phyloP scores from a whole-genome alignment of 2,888 invertebrate species.

The Harmothoe impar region DNA sequence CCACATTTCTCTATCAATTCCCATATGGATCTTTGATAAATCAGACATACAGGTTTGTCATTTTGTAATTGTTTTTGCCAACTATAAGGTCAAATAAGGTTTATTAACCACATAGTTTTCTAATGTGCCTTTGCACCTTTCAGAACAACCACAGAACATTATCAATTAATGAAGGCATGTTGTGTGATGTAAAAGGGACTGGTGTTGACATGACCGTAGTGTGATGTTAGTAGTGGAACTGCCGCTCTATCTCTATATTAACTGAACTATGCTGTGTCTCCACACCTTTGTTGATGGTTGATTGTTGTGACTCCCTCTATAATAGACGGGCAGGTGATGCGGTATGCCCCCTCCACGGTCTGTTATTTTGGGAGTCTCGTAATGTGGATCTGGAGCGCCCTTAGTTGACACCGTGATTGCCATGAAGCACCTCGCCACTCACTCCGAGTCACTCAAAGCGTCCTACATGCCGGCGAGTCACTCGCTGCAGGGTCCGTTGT shows the following conservation, averaged over 20 bases:
- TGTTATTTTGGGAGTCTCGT: conserved; percentile 60
- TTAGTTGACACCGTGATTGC: conserved; percentile 63
- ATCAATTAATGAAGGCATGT: conserved; percentile 25
- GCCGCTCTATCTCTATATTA: conserved; percentile 59
- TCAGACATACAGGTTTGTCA: too few species aligned
- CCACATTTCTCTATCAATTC: too few species aligned
- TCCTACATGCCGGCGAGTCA: neutral
- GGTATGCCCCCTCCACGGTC: conserved; percentile 20
- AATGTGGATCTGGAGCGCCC: conserved; percentile 50
- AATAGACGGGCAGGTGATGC: conserved; percentile 49
- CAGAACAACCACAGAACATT: conserved; percentile 8
- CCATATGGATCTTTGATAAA: too few species aligned
- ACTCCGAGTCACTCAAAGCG: conserved; percentile 49
- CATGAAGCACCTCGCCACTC: conserved; percentile 56
- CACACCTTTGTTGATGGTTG: conserved; percentile 51
- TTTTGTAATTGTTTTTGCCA: too few species aligned
- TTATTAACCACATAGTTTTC: too few species aligned
- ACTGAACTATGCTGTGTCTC: conserved; percentile 57
- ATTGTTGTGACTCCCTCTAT: conserved; percentile 59
- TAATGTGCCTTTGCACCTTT: neutral
- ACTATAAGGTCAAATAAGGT: too few species aligned
- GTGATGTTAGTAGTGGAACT: conserved; percentile 57
- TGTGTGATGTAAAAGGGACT: conserved; percentile 50
- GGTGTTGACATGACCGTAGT: conserved; percentile 44
- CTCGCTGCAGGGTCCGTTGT: neutral